These are phyloP conservation scores for Trimorus sp. DNA, from an alignment of 2,888 invertebrate species.

Conservation along the genomic window DNA sequence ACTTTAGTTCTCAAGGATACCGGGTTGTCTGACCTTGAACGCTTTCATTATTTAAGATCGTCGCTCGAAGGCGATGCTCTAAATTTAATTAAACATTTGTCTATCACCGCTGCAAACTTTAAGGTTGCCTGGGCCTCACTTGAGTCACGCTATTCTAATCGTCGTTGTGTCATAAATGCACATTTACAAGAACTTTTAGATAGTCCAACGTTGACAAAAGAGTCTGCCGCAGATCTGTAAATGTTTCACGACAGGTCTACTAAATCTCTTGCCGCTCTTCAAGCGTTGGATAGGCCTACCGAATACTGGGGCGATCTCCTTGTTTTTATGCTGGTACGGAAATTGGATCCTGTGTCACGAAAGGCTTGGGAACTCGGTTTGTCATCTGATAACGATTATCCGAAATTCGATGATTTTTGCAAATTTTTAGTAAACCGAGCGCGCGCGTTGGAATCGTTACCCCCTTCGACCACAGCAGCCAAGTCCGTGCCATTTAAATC, in stretches of 20 bases:
- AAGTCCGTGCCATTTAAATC: background rate
- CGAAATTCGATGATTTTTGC: background rate
- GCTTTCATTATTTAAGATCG: background rate
- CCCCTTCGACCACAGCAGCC: background rate
- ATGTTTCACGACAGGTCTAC: constrained; percentile 38
- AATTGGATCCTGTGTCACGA: constrained; percentile 44
- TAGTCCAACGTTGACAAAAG: constrained; percentile 20
- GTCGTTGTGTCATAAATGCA: background rate
- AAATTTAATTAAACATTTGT: constrained; percentile 25
- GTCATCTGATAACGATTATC: background rate
- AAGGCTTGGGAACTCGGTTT: constrained; percentile 37
- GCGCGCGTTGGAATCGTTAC: constrained; percentile 8
- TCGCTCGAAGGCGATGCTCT: background rate
- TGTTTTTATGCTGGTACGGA: constrained; percentile 40
- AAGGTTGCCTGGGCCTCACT: background rate
- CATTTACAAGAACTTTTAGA: constrained; percentile 33
- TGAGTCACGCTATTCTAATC: too few species aligned
- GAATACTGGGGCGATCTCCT: constrained; percentile 50
- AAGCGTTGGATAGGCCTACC: constrained; percentile 28
- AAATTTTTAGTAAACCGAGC: constrained; percentile 3
- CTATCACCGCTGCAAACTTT: constrained; percentile 43
- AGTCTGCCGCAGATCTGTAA: constrained; percentile 31
- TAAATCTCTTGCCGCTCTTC: constrained; percentile 31
- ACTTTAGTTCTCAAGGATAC: background rate
- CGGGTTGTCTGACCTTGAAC: constrained; percentile 3